These are phyloP conservation scores for Scaptodrosophila latifasciaeformis DNA, from an alignment of 2,888 invertebrate genomes.

Conservation along the genomic window DNA sequence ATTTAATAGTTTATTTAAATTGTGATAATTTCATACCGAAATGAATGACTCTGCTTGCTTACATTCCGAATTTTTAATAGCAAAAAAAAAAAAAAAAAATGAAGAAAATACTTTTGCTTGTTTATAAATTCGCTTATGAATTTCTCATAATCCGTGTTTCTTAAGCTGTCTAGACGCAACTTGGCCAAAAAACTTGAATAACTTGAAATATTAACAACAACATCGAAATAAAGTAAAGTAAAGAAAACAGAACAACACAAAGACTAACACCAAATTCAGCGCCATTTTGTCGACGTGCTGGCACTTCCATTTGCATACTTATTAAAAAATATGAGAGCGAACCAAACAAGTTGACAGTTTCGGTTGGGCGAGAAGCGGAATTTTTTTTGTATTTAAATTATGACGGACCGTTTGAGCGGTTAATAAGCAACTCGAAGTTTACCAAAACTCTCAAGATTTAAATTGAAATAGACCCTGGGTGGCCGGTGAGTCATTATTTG, in stretches of 20 bases:
- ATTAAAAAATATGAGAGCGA: constrained; percentile 51
- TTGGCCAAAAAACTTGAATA: constrained; percentile 34
- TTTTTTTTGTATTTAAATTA: neutral
- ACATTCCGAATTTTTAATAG: too few relatives aligned
- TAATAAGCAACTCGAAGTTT: constrained; percentile 31
- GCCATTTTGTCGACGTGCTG: constrained; percentile 5
- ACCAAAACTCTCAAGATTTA: too few relatives aligned
- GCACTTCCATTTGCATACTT: constrained; percentile 51
- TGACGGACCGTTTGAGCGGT: constrained; percentile 29
- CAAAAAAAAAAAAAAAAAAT: too few relatives aligned
- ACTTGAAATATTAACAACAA: constrained; percentile 24
- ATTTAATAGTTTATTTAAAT: too few relatives aligned
- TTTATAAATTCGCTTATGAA: constrained; percentile 46
- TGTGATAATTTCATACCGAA: too few relatives aligned
- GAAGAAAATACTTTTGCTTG: too few relatives aligned
- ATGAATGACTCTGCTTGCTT: too few relatives aligned
- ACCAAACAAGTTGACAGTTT: constrained; percentile 34
- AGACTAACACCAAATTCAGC: neutral
- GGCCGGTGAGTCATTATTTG: too few relatives aligned
- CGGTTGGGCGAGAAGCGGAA: constrained; percentile 10
- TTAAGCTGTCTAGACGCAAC: constrained; percentile 53
- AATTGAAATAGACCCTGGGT: too few relatives aligned
- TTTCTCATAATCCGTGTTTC: constrained; percentile 37
- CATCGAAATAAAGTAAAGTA: constrained; percentile 12
- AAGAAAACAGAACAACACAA: too few relatives aligned